Conservation (phyloP, 2,797 vertebrate species). For the Sardinella longiceps region DNA sequence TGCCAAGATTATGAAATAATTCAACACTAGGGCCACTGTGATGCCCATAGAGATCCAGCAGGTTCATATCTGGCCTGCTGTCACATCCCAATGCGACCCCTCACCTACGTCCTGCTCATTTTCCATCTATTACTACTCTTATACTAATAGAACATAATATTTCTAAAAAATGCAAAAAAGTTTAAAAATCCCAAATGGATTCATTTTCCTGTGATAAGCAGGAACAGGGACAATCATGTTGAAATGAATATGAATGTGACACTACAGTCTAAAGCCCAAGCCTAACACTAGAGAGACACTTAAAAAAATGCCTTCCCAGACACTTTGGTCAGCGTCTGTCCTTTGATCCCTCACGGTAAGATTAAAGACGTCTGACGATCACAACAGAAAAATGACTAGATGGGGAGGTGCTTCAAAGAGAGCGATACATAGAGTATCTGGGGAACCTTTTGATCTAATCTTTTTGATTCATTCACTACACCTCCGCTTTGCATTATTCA, state of each 20-base stretch:
- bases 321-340: neutral
- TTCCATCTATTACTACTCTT: too few relatives aligned
- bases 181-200: too few relatives aligned
- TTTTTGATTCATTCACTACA: neutral
- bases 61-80: too few relatives aligned
- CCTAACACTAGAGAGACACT: neutral
- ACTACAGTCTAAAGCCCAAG: neutral
- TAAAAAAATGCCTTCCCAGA: neutral
- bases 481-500: neutral
- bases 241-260: neutral
- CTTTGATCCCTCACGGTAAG: neutral
- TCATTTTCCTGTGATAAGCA: neutral
- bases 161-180: too few relatives aligned
- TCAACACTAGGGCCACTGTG: neutral
- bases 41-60: too few relatives aligned
- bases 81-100: too few relatives aligned
- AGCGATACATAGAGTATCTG: neutral
- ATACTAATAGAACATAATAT: too few relatives aligned
- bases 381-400: neutral
- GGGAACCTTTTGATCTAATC: neutral
- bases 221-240: neutral
- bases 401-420: neutral
- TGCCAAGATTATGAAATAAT: too few relatives aligned
- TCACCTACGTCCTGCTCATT: too few relatives aligned
- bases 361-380: neutral